phyloP scores from a whole-genome alignment of 1,140 invertebrate genomes.

The Druon quercuslanigerum region DNA sequence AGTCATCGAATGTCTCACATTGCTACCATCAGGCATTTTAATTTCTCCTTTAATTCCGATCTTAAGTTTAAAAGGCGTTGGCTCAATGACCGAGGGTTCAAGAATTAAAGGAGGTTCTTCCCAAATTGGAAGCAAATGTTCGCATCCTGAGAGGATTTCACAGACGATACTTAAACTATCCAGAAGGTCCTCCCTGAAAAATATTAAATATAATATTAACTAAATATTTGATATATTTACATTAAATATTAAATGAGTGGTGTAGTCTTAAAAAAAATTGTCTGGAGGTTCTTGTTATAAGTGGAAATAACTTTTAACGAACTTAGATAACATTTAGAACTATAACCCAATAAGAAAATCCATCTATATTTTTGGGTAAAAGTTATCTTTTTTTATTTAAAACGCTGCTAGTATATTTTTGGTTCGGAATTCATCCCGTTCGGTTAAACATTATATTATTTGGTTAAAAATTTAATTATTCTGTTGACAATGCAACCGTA shows the following conservation, averaged over 20 bases:
- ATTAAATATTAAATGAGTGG: conserved; percentile 30
- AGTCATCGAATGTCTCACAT: conserved; percentile 78
- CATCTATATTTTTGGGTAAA: no score
- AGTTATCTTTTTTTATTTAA: no score
- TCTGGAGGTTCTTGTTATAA: no score
- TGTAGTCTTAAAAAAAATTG: neutral
- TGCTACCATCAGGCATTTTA: conserved; percentile 79
- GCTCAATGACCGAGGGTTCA: conserved; percentile 65
- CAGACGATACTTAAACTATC: conserved; percentile 70
- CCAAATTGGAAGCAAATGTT: conserved; percentile 79
- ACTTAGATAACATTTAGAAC: no score
- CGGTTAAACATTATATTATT: no score
- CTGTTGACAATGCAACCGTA: no score
- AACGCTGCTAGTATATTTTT: no score
- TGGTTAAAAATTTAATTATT: no score
- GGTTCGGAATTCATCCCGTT: no score
- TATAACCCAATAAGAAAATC: no score
- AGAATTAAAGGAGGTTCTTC: conserved; percentile 76
- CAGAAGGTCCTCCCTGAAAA: conserved; percentile 74
- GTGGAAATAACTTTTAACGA: no score
- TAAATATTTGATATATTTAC: neutral
- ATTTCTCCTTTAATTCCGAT: conserved; percentile 70
- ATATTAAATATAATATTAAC: conserved; percentile 37
- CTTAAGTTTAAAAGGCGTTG: conserved; percentile 67
- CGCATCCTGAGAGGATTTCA: conserved; percentile 73